Evolutionary conservation across 1,140 invertebrate genomes (phyloP).

Genomic region (Radopholus similis): DNA sequence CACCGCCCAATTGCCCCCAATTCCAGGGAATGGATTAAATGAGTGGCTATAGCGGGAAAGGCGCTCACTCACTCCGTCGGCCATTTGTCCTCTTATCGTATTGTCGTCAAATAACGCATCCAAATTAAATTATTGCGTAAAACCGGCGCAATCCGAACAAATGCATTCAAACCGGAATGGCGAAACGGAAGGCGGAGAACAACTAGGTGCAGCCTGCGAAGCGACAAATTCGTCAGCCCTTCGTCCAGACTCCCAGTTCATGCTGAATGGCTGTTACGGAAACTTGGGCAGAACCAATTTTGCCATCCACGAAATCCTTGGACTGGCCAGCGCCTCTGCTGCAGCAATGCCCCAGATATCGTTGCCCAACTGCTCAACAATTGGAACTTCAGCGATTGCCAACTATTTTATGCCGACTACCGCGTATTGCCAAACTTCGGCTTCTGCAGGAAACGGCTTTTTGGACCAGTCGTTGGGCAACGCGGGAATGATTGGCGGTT

Average conservation of each 20-base stretch:
- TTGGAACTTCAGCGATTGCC: neutral
- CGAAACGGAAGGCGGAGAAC: neutral
- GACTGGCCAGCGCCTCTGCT: slow-evolving; percentile 22
- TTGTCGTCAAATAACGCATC: neutral
- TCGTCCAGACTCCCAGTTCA: neutral
- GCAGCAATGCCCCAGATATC: slow-evolving; percentile 1
- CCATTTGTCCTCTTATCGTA: neutral
- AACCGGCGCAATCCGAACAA: neutral
- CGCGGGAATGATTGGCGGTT: neutral
- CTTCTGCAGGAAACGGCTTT: neutral
- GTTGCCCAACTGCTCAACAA: slow-evolving; percentile 1
- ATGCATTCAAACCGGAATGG: slow-evolving; percentile 5
- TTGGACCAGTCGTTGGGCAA: neutral
- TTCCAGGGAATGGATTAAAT: slow-evolving; percentile 7
- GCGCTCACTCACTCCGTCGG: neutral
- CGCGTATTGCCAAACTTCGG: neutral
- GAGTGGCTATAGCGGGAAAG: neutral
- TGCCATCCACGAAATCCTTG: slow-evolving; percentile 41
- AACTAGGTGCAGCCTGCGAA: neutral
- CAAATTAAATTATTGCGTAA: neutral
- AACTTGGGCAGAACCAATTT: slow-evolving; percentile 13
- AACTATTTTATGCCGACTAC: neutral
- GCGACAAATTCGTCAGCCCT: neutral
- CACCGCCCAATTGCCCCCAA: neutral
- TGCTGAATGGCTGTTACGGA: slow-evolving; percentile 12